Base-by-base conservation (phyloP, 2,797 vertebrate species). In the Lindbergichthys nudifrons region DNA sequence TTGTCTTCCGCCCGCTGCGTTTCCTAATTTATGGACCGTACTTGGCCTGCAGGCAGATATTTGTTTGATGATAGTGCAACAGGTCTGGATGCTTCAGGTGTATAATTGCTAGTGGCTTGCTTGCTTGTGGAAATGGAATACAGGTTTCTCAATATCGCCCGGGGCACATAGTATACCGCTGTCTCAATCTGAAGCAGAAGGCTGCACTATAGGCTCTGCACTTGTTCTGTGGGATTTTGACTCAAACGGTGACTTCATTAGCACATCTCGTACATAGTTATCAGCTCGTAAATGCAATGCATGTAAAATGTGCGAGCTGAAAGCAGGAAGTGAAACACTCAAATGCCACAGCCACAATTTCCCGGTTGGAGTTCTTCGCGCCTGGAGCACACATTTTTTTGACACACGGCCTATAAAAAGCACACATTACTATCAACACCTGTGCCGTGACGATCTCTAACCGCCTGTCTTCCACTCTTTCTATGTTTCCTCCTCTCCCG, bases 41-140 rank as follows among this genome's bases (percentile, higher is more conserved):
- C 81, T 75, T 85, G 57, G 90, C 92, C 93, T 83, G 77, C 85
- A 75, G 94, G 93, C 92, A 93, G 94, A 94, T 95, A 94, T 94
- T 94, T 95, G 93, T 94, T 94, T 95, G 93, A 94, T 95, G 93
- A 94, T 92, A 94, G 93, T 93, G 93, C 88, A 92, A 93, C 90
- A 89, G 92, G 88, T 92, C 92, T 93, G 89, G 89, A 94, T 92
- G 91, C 93, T 95, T 95, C 92, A 93, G 94, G 94, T 95, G 94
- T 92, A 93, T 94, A 95, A 95, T 93, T 94, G 94, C 93, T 93
- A 83, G 92, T 94, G 91, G 92, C 87, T 90, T 81, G 87, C 88
- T 93, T 81, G 88, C 90, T 92, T 83, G 91, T 92, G 92, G 92
- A 94, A 93, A 93, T 90, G 91, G 88, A 93, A 90, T 81, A 77